phyloP scores from a whole-genome alignment of 2,797 vertebrate genomes.

The Poecilia wingei region DNA sequence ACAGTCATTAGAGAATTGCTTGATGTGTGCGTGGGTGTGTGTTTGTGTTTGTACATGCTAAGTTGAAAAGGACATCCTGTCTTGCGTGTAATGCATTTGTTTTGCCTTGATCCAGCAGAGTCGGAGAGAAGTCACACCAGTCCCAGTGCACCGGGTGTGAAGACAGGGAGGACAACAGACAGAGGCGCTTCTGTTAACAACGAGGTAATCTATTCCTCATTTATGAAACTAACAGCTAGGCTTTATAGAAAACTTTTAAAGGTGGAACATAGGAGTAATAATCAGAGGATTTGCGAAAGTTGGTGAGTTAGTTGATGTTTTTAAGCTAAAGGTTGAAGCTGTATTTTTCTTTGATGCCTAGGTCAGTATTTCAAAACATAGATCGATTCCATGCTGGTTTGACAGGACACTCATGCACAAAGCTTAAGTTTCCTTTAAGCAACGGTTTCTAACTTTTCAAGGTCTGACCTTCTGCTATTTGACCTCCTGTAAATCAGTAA shows the following conservation, averaged over 20 bases:
- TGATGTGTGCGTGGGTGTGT: background rate
- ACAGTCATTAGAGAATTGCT: slow-evolving; percentile 13
- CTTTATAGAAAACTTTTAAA: background rate
- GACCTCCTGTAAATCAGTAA: background rate
- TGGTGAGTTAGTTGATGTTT: background rate
- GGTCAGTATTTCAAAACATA: background rate
- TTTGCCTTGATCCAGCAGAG: slow-evolving; percentile 65
- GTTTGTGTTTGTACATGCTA: slow-evolving; percentile 20
- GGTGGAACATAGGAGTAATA: background rate
- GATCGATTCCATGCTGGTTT: slow-evolving; percentile 1
- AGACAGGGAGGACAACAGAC: slow-evolving; percentile 46
- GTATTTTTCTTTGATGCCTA: background rate
- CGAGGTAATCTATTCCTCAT: slow-evolving; percentile 59
- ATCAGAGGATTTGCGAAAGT: background rate
- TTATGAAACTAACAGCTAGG: slow-evolving; percentile 3
- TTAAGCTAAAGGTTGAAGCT: background rate
- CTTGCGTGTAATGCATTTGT: slow-evolving; percentile 48
- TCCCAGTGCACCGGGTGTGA: slow-evolving; percentile 27
- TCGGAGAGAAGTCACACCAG: slow-evolving; percentile 46
- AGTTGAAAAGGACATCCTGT: slow-evolving; percentile 5
- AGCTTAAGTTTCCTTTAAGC: background rate
- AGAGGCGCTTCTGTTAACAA: slow-evolving; percentile 33
- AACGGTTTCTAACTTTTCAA: background rate
- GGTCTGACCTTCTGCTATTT: background rate
- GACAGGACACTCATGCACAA: background rate